These are phyloP conservation scores for Oreochromis spilurus DNA, from an alignment of 2,113 vertebrate genomes.

Conservation along the genomic window DNA sequence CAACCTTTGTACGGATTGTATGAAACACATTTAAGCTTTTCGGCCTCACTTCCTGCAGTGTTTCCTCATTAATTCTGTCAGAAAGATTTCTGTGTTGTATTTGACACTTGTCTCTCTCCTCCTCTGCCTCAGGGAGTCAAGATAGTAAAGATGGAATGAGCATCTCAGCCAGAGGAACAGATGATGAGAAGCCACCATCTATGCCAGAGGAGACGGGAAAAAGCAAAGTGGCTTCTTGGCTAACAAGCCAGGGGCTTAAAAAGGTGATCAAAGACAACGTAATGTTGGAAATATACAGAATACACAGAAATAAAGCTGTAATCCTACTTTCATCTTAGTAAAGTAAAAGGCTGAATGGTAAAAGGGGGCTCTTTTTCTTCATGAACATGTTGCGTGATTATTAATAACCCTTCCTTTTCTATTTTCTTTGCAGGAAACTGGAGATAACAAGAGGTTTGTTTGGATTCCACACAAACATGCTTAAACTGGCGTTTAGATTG, in stretches of 20 bases:
- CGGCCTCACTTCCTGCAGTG: background rate
- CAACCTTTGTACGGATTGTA: background rate
- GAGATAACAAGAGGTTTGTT: conserved; percentile 66
- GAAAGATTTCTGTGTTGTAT: background rate
- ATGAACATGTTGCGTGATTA: background rate
- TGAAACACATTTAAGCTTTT: background rate
- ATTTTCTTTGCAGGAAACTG: conserved; percentile 71
- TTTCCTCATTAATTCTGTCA: background rate
- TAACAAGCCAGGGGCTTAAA: conserved; percentile 78
- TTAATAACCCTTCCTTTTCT: background rate
- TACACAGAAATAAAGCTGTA: background rate
- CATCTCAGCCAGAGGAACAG: conserved; percentile 30
- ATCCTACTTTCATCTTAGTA: background rate
- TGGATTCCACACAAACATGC: conserved; percentile 33
- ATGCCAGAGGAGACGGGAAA: conserved; percentile 87
- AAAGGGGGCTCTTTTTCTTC: background rate
- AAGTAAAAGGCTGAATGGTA: background rate
- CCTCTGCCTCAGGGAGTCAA: conserved; percentile 71
- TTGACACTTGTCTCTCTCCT: background rate
- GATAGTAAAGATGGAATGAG: conserved; percentile 80
- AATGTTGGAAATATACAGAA: background rate
- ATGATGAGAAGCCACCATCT: conserved; percentile 80
- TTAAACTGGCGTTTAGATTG: background rate
- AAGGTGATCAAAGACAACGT: conserved; percentile 55
- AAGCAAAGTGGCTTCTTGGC: conserved; percentile 94